Evolutionary conservation across 2,888 invertebrate species (phyloP), one percentile per base, ranked within the genome.

Genomic region (Labia minor): DNA sequence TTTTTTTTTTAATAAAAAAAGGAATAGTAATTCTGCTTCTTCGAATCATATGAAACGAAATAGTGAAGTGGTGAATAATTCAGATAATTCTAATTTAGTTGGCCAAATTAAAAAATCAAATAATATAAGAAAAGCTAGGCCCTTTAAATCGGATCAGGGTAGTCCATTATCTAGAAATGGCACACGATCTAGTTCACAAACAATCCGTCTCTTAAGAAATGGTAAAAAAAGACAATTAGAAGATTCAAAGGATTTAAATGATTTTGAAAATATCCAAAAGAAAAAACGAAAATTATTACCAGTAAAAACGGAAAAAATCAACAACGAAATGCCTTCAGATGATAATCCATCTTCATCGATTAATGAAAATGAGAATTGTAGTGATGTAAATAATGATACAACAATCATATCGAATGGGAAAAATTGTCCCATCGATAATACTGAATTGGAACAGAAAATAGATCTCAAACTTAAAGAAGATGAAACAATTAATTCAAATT

Each of bases 151-250:
- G 2, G 49, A 49, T 16, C 26, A 3, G 8, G 2, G 6, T 14
- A 49, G 49, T 49, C 49, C 49, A 8, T 16, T 49, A 8, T 16
- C 49, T n/a, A 11, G 49, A 49, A 49, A 49, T 49, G 49, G 49
- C 14, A 49, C 49, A 8, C 49, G 49, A 49, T 49, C 49, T 3
- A 49, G 49, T 49, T 11, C n/a, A 49, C 49, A 14, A 20, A 61
- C 68, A 21, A 37, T 66, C 10, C 37, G 67, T 19, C 33, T 68
- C 61, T 67, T 70, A 16, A 63, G 70, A 37, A 70, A 68, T 66
- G 70, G 70, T 4, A 70, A 70, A 33, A 49, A 64, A 26, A 67
- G 68, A 19, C 67, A 64, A 62, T 33, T 69, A n/a, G 19, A 21
- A 16, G 61, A 66, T 18, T n/a, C 66, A 2, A 18, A 11, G 2